These are phyloP conservation scores for Varecia variegata DNA, from an alignment of 2,797 vertebrate species.

Conservation along the genomic window DNA sequence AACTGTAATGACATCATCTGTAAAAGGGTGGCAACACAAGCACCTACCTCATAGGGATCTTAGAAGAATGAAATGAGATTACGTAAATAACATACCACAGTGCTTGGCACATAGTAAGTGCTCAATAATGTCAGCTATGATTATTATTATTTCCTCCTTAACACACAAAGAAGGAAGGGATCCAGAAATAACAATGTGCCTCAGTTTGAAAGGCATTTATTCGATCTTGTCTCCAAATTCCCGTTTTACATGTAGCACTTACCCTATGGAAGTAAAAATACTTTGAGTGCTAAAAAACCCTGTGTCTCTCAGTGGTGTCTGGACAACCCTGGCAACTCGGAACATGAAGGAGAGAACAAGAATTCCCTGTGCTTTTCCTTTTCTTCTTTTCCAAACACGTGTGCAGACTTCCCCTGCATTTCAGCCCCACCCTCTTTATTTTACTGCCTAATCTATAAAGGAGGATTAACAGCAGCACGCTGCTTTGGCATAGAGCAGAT, in stretches of 20 bases:
- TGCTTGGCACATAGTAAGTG: slow-evolving; percentile 15
- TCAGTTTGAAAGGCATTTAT: slow-evolving; percentile 47
- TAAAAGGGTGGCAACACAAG: neutral
- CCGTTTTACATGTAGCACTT: slow-evolving; percentile 42
- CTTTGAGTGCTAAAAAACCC: slow-evolving; percentile 24
- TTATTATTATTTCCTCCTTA: neutral
- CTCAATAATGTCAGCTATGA: neutral
- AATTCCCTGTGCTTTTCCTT: slow-evolving; percentile 65
- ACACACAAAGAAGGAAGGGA: slow-evolving; percentile 14
- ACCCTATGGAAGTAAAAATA: slow-evolving; percentile 43
- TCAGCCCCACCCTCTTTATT: slow-evolving; percentile 77
- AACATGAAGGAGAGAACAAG: slow-evolving; percentile 61
- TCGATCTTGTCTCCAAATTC: slow-evolving; percentile 63
- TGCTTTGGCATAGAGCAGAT: slow-evolving; percentile 73
- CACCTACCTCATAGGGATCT: neutral
- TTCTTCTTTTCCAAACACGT: slow-evolving; percentile 74
- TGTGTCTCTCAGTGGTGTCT: slow-evolving; percentile 47
- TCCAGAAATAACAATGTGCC: neutral
- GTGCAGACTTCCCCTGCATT: slow-evolving; percentile 70
- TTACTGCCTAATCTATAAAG: slow-evolving; percentile 77
- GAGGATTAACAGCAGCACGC: slow-evolving; percentile 72
- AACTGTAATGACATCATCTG: neutral
- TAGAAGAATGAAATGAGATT: neutral
- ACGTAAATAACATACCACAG: neutral
- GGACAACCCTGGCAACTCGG: slow-evolving; percentile 53